A percentile compares a stretch with the other conserved stretches of the same genome.
phyloP scores from a whole-genome alignment of 2,888 invertebrate species.

The Drosophila falleni region DNA sequence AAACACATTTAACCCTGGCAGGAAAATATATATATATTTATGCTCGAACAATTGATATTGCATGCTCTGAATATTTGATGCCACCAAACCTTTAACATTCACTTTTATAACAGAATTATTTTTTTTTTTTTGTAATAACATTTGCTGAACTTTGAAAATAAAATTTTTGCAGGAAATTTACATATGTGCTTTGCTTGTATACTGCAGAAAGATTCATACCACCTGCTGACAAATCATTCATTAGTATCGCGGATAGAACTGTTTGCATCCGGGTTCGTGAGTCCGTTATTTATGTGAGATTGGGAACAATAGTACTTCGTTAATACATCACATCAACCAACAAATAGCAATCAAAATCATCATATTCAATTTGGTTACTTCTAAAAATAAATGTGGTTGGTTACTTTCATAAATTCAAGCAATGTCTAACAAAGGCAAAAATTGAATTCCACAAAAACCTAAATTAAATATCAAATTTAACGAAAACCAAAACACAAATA shows the following conservation, averaged over 20 bases:
- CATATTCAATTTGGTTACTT: constrained; percentile 59
- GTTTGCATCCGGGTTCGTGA: constrained; percentile 17
- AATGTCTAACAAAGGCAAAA: constrained; percentile 23
- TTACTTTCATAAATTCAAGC: constrained; percentile 19
- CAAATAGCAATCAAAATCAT: constrained; percentile 65
- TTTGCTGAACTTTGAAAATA: constrained; percentile 64
- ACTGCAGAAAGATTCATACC: constrained; percentile 58
- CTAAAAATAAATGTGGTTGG: constrained; percentile 9
- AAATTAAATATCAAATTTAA: not conserved
- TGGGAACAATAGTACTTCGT: constrained; percentile 77
- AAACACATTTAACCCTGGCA: constrained; percentile 51
- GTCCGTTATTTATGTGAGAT: constrained; percentile 27
- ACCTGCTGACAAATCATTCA: constrained; percentile 66
- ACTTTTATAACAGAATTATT: constrained; percentile 23
- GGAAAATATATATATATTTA: constrained; percentile 11
- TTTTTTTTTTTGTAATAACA: constrained; percentile 23
- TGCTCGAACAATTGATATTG: constrained; percentile 44
- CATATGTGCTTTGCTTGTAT: constrained; percentile 29
- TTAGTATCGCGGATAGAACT: constrained; percentile 59
- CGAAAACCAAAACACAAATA: not conserved
- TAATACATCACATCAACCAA: constrained; percentile 54
- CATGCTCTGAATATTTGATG: constrained; percentile 66
- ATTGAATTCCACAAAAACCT: constrained; percentile 32
- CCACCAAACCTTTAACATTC: constrained; percentile 60
- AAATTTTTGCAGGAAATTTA: constrained; percentile 53